phyloP scores from a whole-genome alignment of 1,140 invertebrate genomes.

The Ganaspis sp. region DNA sequence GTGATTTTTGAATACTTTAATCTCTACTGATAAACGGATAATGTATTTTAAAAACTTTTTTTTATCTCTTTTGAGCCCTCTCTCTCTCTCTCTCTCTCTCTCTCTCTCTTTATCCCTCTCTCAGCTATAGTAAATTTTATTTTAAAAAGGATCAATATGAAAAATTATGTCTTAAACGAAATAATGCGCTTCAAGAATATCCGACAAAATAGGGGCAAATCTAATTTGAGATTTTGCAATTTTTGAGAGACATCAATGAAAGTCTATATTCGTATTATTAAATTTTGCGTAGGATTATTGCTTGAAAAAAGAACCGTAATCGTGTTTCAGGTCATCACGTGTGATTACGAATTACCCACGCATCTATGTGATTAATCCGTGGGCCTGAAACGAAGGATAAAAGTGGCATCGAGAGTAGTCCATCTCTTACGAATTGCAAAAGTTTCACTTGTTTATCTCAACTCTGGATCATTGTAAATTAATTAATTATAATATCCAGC shows the following conservation, averaged over 20 bases:
- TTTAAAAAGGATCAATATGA: too few relatives aligned
- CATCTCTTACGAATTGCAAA: not conserved
- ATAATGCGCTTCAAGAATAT: too few relatives aligned
- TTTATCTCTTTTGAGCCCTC: too few relatives aligned
- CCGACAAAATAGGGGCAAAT: not conserved
- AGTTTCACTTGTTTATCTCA: not conserved
- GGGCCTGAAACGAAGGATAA: not conserved
- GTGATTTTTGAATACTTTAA: too few relatives aligned
- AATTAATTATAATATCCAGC: too few relatives aligned
- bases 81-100: too few relatives aligned
- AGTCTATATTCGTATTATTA: not conserved
- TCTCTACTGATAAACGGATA: too few relatives aligned
- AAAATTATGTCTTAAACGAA: too few relatives aligned
- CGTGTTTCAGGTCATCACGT: not conserved
- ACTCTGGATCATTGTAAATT: not conserved
- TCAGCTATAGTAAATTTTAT: too few relatives aligned
- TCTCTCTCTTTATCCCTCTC: too few relatives aligned
- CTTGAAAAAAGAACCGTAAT: conserved; percentile 4
- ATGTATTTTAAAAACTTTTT: too few relatives aligned
- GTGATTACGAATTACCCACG: conserved; percentile 8
- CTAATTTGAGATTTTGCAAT: not conserved
- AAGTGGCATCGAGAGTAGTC: not conserved
- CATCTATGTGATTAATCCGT: not conserved
- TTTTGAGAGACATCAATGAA: not conserved
- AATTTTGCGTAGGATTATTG: not conserved